These are phyloP conservation scores for Poeciliopsis retropinna DNA, from an alignment of 2,113 vertebrate species.

Conservation along the genomic window DNA sequence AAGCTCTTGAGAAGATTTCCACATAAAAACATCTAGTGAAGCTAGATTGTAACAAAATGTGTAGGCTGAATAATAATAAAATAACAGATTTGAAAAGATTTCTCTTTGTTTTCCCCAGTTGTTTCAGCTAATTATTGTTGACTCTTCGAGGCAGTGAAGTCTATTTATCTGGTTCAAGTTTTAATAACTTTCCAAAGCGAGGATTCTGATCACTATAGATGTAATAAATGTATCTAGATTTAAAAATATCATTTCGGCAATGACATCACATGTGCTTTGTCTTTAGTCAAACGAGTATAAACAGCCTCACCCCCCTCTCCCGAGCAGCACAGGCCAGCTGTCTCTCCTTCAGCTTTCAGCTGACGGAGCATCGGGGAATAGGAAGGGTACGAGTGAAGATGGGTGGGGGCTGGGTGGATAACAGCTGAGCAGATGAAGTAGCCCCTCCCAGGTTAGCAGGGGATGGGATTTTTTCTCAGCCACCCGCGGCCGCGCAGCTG, in stretches of 20 bases:
- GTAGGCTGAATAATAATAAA: background rate
- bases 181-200: too few species aligned
- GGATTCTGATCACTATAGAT: conserved; percentile 1
- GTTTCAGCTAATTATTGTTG: too few species aligned
- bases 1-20: background rate
- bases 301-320: conserved; percentile 43
- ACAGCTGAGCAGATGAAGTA: conserved; percentile 77
- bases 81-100: background rate
- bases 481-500: conserved; percentile 74
- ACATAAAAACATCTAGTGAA: too few species aligned
- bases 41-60: too few species aligned
- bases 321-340: conserved; percentile 73
- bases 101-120: background rate
- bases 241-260: conserved; percentile 28
- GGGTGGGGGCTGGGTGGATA: conserved; percentile 32
- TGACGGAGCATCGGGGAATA: conserved; percentile 58
- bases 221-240: conserved; percentile 23
- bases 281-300: conserved; percentile 25
- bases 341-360: conserved; percentile 75
- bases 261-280: conserved; percentile 58
- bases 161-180: background rate
- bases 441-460: conserved; percentile 62
- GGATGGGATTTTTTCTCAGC: conserved; percentile 71
- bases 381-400: conserved; percentile 11
- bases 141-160: background rate